Base-by-base conservation (phyloP, 2,113 vertebrate genomes). In the Ictalurus furcatus region DNA sequence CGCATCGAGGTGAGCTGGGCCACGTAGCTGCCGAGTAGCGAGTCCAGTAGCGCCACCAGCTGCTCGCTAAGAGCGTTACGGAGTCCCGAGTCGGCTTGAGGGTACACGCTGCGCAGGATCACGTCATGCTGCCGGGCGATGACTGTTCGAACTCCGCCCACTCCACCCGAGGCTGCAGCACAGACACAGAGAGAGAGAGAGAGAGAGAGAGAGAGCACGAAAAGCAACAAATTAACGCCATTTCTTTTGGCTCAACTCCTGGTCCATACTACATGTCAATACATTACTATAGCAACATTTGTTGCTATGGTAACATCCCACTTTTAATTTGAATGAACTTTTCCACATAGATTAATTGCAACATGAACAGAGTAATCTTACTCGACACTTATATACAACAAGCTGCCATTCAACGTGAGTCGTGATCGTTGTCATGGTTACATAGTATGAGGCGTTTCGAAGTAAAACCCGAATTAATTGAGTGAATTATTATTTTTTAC, bases 1-100 rank as follows among this genome's bases (percentile, higher is more conserved):
- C 97, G 96, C 90, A 99, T 93, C 0, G 98, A 99, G 54, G 93
- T 97, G 0, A 99, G 96, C 95, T 99, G 98, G 11, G 96, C 93
- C 76, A 98, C 97, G 0, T 97, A 99, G 7, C 97, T 95, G 23
- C 97, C 95, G 44, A 99, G 91, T 87, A 97, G 95, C 88, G 95
- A 96, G 89, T 99, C 97, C 85, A 99, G 91, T 17, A 99, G 95
- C 0, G 96, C 96, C 90, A 97, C 97, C 93, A 99, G 92, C 95
- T 99, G 98, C 88, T 99, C 98, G 0, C 95, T 96, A 17, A 99
- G 92, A 0, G 93, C 1, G 19, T 92, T 95, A 1, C 98, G 97
- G 83, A 99, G 95, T 88, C 93, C 95, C 0, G 97, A 97, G 92
- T 98, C 97, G 0, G 95, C 97, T 3, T 98, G 97, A 3, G 97